These are phyloP conservation scores for Lutraria lutraria DNA, from an alignment of 2,888 invertebrate species.

Conservation along the genomic window DNA sequence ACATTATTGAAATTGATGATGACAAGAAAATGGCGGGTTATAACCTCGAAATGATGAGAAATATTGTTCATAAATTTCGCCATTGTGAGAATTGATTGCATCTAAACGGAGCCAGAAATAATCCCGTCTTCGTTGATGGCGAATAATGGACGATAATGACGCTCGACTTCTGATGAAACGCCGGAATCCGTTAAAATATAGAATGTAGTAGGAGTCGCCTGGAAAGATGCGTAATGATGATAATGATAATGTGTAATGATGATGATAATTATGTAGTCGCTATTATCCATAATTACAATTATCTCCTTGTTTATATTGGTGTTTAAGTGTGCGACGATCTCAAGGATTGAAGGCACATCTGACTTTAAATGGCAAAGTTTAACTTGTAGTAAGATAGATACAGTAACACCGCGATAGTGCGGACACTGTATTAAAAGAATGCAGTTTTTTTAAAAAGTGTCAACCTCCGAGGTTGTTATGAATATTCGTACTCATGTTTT, in stretches of 20 bases:
- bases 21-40: slow-evolving; percentile 70
- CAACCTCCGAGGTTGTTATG: no score
- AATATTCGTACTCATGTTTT: no score
- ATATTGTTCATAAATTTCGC: slow-evolving; percentile 50
- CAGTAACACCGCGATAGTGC: no score
- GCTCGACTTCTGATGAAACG: slow-evolving; percentile 28
- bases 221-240: neutral
- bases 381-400: no score
- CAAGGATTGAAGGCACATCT: neutral
- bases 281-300: slow-evolving; percentile 18
- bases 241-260: slow-evolving; percentile 22
- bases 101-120: slow-evolving; percentile 39
- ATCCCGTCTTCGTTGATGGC: slow-evolving; percentile 35
- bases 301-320: slow-evolving; percentile 13
- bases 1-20: slow-evolving; percentile 69
- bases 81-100: slow-evolving; percentile 42
- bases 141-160: slow-evolving; percentile 48
- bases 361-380: neutral
- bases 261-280: slow-evolving; percentile 13
- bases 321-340: neutral
- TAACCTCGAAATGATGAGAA: slow-evolving; percentile 59
- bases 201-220: neutral
- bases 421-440: no score
- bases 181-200: slow-evolving; percentile 16
- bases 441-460: no score